phyloP scores from a whole-genome alignment of 2,113 vertebrate species.

The Phycodurus eques region DNA sequence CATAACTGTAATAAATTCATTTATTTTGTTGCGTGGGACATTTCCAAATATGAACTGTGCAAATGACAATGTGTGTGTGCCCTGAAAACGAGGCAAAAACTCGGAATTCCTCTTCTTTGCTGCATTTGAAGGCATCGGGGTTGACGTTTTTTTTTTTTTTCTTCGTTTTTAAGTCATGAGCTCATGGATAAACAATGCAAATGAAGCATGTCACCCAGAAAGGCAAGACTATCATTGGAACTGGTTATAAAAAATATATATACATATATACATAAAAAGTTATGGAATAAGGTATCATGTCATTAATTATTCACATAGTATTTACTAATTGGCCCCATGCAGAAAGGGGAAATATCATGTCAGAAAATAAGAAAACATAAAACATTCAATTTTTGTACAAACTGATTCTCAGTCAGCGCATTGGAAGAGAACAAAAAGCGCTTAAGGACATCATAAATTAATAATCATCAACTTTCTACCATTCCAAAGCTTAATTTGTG shows the following conservation, averaged over 20 bases:
- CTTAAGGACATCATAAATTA: conserved; percentile 70
- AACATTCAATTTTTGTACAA: conserved; percentile 68
- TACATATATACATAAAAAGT: not conserved
- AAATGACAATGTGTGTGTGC: conserved; percentile 36
- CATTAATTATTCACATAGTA: conserved; percentile 19
- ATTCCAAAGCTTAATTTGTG: conserved; percentile 51
- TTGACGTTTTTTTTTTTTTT: conserved; percentile 1
- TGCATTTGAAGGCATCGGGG: conserved; percentile 24
- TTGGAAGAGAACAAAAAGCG: conserved; percentile 58
- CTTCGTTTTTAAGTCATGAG: not conserved
- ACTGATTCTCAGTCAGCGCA: conserved; percentile 67
- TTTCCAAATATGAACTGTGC: conserved; percentile 59
- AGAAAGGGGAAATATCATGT: conserved; percentile 39
- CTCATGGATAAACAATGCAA: not conserved
- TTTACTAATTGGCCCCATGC: conserved; percentile 16
- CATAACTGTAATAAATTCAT: conserved; percentile 44
- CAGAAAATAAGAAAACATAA: conserved; percentile 62
- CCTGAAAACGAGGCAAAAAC: conserved; percentile 51
- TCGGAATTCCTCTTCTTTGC: not conserved
- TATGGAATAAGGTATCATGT: not conserved
- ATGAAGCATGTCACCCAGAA: conserved; percentile 18
- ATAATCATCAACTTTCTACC: conserved; percentile 50
- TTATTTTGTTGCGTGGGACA: conserved; percentile 58
- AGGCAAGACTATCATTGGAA: not conserved
- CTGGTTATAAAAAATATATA: not conserved